Percentiles rank a stretch among this genome's conserved stretches.
phyloP scores from a whole-genome alignment of 2,888 invertebrate genomes.

The Cordylochernes scorpioides region DNA sequence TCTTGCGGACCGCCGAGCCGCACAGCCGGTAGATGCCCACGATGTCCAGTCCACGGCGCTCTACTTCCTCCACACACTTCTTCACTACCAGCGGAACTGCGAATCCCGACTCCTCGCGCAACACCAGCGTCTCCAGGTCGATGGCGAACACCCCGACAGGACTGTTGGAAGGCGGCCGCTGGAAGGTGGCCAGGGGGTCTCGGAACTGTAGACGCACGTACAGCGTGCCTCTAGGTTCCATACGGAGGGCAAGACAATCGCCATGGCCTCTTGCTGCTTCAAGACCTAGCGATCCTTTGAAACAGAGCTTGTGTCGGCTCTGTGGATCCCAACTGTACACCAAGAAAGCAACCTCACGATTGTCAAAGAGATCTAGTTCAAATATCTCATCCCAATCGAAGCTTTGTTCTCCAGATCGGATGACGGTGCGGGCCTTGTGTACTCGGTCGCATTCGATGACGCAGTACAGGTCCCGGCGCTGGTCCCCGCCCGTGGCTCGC shows the following conservation, averaged over 20 bases:
- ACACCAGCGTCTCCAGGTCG: slow-evolving; percentile 30
- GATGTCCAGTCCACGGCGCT: slow-evolving; percentile 72
- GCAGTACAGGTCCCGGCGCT: slow-evolving; percentile 62
- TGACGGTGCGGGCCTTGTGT: slow-evolving; percentile 85
- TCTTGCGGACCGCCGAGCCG: slow-evolving; percentile 87
- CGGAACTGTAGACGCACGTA: slow-evolving; percentile 65
- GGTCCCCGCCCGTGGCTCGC: slow-evolving; percentile 15
- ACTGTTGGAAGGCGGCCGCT: slow-evolving; percentile 27
- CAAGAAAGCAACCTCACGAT: slow-evolving; percentile 72
- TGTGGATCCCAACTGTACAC: slow-evolving; percentile 99
- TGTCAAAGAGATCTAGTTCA: slow-evolving; percentile 79
- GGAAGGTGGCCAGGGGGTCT: slow-evolving; percentile 61
- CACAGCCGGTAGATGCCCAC: slow-evolving; percentile 77
- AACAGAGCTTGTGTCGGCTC: slow-evolving; percentile 81
- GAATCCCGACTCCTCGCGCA: slow-evolving; percentile 35
- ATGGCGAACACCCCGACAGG: slow-evolving; percentile 28
- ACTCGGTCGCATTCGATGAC: slow-evolving; percentile 89
- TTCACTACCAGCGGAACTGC: slow-evolving; percentile 67
- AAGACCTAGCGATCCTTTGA: slow-evolving; percentile 43
- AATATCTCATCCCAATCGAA: slow-evolving; percentile 99
- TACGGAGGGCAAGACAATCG: slow-evolving; percentile 50
- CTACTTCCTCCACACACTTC: slow-evolving; percentile 83
- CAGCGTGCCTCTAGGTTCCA: slow-evolving; percentile 61
- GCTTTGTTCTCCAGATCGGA: slow-evolving; percentile 65
- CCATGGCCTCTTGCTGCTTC: slow-evolving; percentile 14